Evolutionary conservation across 2,888 invertebrate genomes (phyloP), one percentile per base, ranked within the genome.

Genomic region (Ichneumoninae sp.): DNA sequence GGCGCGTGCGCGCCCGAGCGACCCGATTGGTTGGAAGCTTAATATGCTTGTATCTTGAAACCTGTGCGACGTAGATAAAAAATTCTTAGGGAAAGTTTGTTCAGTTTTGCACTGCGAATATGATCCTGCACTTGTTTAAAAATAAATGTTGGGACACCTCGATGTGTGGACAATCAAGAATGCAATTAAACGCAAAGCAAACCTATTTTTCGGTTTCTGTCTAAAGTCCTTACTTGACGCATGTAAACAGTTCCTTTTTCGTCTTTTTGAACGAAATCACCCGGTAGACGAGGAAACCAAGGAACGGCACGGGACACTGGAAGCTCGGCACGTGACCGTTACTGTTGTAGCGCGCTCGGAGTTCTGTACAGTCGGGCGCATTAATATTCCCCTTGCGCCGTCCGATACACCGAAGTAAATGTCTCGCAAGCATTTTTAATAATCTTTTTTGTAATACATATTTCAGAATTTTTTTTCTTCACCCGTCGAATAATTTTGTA

Each of bases 291-390:
- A 66, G 63, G 69, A 81, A 81, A 85, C 73, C 26, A 57, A 40
- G 65, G 77, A 74, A 69, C 76, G 57, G 75, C 83, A 83, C 83
- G 83, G 85, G 85, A 81, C 73, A 79, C 50, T 70, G 74, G 81
- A 71, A 75, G 79, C 79, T 78, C 81, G 85, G 79, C 86, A 86
- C 85, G 85, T 86, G 86, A 86, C 81, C 75, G 79, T 83, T 79
- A 81, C 83, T 63, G 69, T 57, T 74, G 74, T 80, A 74, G 54
- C 76, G 47, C 52, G 63, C 54, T 66, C 60, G 50, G 52, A 57
- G 26, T 57, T 76, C 40, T 30, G 75, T 47, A 83, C 76, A 83
- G 85, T 81, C 71, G 65, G 79, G 73, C 74, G 76, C 81, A 83
- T 85, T 81, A 77, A 82, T 81, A 77, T 83, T 63, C 65, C 57